Conservation (phyloP, 2,113 vertebrate genomes). For the Diphyllodes magnificus region DNA sequence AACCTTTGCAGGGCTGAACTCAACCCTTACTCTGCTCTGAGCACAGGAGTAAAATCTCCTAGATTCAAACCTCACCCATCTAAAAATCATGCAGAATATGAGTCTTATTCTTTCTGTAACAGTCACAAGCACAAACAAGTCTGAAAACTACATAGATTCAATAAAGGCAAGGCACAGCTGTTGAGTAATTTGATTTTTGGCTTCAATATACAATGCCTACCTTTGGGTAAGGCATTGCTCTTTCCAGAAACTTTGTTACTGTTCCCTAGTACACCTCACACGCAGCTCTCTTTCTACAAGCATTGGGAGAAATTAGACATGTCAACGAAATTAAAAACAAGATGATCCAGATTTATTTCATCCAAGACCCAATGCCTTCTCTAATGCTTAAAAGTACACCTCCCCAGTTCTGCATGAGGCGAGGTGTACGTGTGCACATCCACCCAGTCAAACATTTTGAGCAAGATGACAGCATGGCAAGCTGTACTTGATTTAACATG, state of each 20-base stretch:
- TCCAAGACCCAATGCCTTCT: not conserved
- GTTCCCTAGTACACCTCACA: not conserved
- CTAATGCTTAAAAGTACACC: not conserved
- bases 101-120: not conserved
- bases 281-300: not conserved
- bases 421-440: not conserved
- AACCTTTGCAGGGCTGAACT: not conserved
- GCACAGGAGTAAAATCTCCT: not conserved
- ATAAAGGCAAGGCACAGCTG: not conserved
- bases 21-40: not conserved
- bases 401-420: not conserved
- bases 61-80: not conserved
- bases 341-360: not conserved
- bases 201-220: not conserved
- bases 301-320: not conserved
- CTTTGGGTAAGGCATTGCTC: not conserved
- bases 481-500: not conserved
- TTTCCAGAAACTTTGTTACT: not conserved
- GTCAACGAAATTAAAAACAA: not conserved
- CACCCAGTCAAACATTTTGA: not conserved
- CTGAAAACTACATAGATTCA: not conserved
- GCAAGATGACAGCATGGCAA: not conserved
- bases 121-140: not conserved
- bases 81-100: not conserved
- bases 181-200: not conserved